These are phyloP conservation scores for Epinephelus malabaricus DNA, from an alignment of 2,797 vertebrate genomes.

Conservation along the genomic window DNA sequence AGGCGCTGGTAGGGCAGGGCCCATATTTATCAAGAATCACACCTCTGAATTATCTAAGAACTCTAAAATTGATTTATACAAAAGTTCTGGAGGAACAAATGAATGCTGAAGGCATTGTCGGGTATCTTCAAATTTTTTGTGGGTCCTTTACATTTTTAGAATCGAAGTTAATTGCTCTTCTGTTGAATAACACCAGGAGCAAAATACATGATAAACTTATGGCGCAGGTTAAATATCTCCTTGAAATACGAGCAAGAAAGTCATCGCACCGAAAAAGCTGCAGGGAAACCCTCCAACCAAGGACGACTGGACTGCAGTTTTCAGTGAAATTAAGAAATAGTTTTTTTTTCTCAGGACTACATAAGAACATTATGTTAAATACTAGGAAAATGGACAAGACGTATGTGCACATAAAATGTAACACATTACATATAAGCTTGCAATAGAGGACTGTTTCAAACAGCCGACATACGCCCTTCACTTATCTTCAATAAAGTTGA, in stretches of 20 bases:
- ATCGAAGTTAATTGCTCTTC: no score
- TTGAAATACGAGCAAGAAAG: slow-evolving; percentile 8
- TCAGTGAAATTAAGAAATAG: background rate
- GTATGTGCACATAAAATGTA: no score
- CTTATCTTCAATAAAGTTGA: background rate
- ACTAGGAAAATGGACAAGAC: background rate
- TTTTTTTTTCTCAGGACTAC: background rate
- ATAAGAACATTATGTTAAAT: slow-evolving; percentile 13
- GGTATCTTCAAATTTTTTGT: background rate
- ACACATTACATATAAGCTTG: background rate
- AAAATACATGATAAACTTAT: background rate
- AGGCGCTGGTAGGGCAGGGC: background rate
- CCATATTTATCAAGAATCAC: background rate
- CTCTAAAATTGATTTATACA: background rate
- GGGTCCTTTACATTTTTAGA: background rate
- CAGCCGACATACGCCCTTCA: no score
- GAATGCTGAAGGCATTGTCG: background rate
- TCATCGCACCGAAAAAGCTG: slow-evolving; percentile 5
- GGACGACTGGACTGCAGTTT: background rate
- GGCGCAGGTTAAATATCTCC: slow-evolving; percentile 1
- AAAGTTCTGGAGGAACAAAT: background rate
- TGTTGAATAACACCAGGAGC: background rate
- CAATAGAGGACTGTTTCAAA: background rate
- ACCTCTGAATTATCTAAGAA: background rate
- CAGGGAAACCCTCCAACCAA: slow-evolving; percentile 10